Conservation (phyloP, 2,113 vertebrate species). For the Myanophis thanlyinensis region DNA sequence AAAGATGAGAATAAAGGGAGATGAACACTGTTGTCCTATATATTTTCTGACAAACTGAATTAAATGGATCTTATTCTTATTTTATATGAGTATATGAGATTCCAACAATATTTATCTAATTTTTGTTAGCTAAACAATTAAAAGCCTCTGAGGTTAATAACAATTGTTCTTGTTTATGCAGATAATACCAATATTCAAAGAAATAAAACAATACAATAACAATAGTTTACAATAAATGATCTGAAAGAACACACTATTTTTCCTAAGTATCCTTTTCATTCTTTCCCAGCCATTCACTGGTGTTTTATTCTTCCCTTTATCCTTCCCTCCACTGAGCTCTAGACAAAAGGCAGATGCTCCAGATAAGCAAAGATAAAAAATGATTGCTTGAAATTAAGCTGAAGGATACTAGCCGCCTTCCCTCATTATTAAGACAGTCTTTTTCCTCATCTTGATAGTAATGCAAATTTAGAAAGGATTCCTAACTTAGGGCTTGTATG, state of each 20-base stretch:
- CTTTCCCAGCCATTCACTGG: not conserved
- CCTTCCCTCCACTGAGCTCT: not conserved
- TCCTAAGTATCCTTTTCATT: not conserved
- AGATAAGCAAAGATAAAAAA: not conserved
- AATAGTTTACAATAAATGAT: not conserved
- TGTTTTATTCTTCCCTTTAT: not conserved
- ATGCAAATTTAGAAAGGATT: not conserved
- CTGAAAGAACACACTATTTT: not conserved
- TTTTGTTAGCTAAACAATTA: not conserved
- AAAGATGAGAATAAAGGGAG: not conserved
- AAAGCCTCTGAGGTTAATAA: not conserved
- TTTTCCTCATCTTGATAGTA: not conserved
- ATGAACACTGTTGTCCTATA: not conserved
- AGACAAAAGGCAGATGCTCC: not conserved
- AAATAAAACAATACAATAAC: not conserved
- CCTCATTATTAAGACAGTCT: not conserved
- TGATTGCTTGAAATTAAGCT: not conserved
- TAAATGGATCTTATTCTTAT: not conserved
- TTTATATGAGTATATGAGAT: not conserved
- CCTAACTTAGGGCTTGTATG: not conserved
- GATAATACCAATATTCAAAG: not conserved
- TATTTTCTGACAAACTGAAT: not conserved
- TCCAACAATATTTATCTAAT: not conserved
- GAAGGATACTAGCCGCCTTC: not conserved
- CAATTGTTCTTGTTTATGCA: not conserved